Evolutionary conservation across 2,113 vertebrate species (phyloP).

Genomic region (Atlantisia rogersi): DNA sequence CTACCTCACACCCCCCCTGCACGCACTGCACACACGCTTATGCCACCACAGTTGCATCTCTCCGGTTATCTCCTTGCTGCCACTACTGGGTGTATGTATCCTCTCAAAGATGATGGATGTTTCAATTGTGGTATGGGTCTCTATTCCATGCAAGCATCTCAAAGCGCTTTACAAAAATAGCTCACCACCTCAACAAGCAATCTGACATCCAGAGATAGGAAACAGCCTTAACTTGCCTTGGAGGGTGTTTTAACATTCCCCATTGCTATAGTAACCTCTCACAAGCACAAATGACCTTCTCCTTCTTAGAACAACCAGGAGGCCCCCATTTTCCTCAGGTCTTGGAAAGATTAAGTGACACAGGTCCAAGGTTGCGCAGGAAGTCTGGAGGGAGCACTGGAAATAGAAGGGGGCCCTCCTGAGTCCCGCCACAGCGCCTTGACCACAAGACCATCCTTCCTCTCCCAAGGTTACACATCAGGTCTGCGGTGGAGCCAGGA

Average conservation of each 20-base stretch:
- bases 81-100: not conserved
- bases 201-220: slow-evolving; percentile 25
- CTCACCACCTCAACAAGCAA: not conserved
- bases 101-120: slow-evolving; percentile 44
- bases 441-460: slow-evolving; percentile 64
- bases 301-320: slow-evolving; percentile 3
- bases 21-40: not conserved
- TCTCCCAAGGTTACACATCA: slow-evolving; percentile 31
- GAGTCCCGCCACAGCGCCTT: not conserved
- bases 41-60: not conserved
- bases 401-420: slow-evolving; percentile 57
- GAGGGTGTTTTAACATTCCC: slow-evolving; percentile 18
- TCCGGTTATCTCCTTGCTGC: not conserved
- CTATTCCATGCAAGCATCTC: not conserved
- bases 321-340: slow-evolving; percentile 39
- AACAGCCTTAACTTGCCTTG: not conserved
- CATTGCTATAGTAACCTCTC: not conserved
- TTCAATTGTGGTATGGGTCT: slow-evolving; percentile 43
- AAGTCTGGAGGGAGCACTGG: slow-evolving; percentile 60
- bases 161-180: slow-evolving; percentile 14
- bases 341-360: slow-evolving; percentile 61
- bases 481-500: slow-evolving; percentile 45
- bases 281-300: slow-evolving; percentile 27
- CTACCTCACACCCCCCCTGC: not conserved
- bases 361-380: slow-evolving; percentile 60